phyloP scores from a whole-genome alignment of 2,888 invertebrate species.

The Limnephilus lunatus region DNA sequence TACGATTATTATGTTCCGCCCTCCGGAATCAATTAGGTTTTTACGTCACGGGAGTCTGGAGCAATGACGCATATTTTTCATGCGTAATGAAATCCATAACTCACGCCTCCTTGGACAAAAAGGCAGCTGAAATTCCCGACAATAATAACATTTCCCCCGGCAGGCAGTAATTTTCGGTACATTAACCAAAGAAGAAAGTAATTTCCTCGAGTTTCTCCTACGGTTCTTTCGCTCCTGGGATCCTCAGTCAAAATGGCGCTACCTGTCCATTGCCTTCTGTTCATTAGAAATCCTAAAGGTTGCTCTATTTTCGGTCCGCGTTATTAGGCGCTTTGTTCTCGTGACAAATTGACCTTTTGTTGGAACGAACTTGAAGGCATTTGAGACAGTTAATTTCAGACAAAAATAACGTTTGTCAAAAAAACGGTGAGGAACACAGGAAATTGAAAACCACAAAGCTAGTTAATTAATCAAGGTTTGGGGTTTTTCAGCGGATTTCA shows the following conservation, averaged over 20 bases:
- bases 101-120: conserved; percentile 24
- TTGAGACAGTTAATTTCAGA: conserved; percentile 19
- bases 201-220: conserved; percentile 35
- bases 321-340: conserved; percentile 40
- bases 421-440: not conserved
- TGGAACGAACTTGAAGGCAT: not conserved
- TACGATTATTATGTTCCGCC: not conserved
- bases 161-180: conserved; percentile 48
- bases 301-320: conserved; percentile 33
- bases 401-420: not conserved
- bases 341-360: conserved; percentile 50
- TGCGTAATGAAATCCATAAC: conserved; percentile 37
- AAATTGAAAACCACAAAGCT: not conserved
- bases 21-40: conserved; percentile 29
- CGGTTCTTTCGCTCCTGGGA: not conserved
- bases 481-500: not conserved
- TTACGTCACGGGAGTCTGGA: conserved; percentile 2
- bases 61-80: conserved; percentile 29
- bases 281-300: conserved; percentile 51
- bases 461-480: not conserved
- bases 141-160: conserved; percentile 32
- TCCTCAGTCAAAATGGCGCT: conserved; percentile 27
- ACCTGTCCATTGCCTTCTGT: conserved; percentile 41
- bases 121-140: conserved; percentile 34
- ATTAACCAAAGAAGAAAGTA: conserved; percentile 47